Evolutionary conservation across 1,140 invertebrate species (phyloP).

Genomic region (Drosophila pallidifrons): DNA sequence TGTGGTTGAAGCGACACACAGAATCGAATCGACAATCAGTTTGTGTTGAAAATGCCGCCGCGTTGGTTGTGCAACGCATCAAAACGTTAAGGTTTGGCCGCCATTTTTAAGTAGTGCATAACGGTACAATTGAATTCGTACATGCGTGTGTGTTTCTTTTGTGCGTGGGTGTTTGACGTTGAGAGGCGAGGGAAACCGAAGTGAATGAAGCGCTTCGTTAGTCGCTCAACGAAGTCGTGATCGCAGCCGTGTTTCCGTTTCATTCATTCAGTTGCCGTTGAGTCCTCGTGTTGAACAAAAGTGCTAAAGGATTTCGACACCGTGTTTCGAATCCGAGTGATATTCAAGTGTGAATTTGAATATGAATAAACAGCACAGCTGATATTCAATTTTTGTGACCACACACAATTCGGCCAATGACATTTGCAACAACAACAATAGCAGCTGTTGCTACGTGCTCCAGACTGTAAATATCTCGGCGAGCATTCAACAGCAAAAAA

Average conservation of each 20-base stretch:
- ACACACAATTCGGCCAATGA: slow-evolving; percentile 11
- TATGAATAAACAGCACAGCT: not conserved
- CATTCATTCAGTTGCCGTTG: slow-evolving; percentile 51
- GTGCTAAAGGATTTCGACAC: slow-evolving; percentile 45
- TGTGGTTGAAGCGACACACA: slow-evolving; percentile 35
- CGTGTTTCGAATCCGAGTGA: not conserved
- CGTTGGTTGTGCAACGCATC: slow-evolving; percentile 66
- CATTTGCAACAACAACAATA: slow-evolving; percentile 3
- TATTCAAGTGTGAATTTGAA: not conserved
- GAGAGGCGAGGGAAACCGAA: slow-evolving; percentile 10
- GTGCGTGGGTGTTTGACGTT: slow-evolving; percentile 5
- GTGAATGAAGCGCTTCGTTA: slow-evolving; percentile 21
- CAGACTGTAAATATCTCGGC: slow-evolving; percentile 22
- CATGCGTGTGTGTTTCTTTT: slow-evolving; percentile 2
- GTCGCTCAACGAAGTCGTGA: slow-evolving; percentile 50
- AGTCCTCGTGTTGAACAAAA: slow-evolving; percentile 48
- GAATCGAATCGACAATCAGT: slow-evolving; percentile 51
- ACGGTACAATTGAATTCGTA: slow-evolving; percentile 58
- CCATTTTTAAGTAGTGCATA: slow-evolving; percentile 47
- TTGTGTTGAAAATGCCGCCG: slow-evolving; percentile 76
- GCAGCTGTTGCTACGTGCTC: slow-evolving; percentile 36
- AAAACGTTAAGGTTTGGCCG: slow-evolving; percentile 50
- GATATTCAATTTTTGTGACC: slow-evolving; percentile 26
- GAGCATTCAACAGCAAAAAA: slow-evolving; percentile 6
- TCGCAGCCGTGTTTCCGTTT: slow-evolving; percentile 53